phyloP scores from a whole-genome alignment of 1,140 invertebrate species.

The Eriosoma lanigerum region DNA sequence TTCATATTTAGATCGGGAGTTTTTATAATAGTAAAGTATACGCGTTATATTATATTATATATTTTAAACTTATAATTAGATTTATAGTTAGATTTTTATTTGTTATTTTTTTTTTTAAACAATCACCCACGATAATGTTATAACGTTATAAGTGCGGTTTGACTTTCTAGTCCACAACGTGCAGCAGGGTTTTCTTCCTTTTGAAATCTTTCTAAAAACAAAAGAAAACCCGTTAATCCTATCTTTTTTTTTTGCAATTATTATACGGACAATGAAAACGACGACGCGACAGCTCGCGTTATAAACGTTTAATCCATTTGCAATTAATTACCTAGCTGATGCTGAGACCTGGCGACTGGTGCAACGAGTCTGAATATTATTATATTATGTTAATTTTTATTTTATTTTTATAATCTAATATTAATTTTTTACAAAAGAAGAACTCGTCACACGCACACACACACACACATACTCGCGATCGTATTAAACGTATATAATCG shows the following conservation, averaged over 20 bases:
- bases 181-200: background rate
- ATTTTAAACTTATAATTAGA: no score
- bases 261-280: background rate
- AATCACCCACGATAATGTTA: no score
- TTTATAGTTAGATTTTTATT: no score
- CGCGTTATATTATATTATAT: no score
- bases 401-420: background rate
- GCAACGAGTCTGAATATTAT: background rate
- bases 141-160: background rate
- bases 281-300: background rate
- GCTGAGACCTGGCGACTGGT: no score
- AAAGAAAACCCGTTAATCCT: background rate
- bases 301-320: background rate
- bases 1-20: no score
- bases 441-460: background rate
- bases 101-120: no score
- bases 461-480: background rate
- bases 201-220: background rate
- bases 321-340: background rate
- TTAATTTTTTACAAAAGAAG: background rate
- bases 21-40: no score
- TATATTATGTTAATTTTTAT: background rate
- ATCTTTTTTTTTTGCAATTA: constrained; percentile 1
- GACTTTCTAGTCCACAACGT: background rate
- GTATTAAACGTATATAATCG: no score